Base-by-base conservation (phyloP, 2,888 invertebrate genomes). In the Tinea semifulvella region DNA sequence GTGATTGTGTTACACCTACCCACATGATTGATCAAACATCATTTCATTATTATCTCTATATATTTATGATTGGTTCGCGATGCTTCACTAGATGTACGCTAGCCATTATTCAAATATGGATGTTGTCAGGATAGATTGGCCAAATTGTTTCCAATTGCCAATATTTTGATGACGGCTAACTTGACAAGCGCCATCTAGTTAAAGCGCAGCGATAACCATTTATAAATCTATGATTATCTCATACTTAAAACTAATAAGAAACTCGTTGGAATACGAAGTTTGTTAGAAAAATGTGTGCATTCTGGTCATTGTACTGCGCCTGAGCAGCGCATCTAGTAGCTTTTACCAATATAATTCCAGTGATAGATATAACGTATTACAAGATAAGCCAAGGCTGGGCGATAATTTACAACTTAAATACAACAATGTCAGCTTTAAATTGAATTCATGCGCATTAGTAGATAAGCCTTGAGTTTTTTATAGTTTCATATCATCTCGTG, bases 281-380 rank as follows among this genome's bases (percentile, higher is more conserved):
- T 17, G 35, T 25, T 55, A 63, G 58, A 55, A 54, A 61, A 69
- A 68, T 65, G 80, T 80, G 80, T 77, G 72, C 66, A 63, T 70
- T 79, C 80, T 80, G 80, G 80, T 80, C 80, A 80, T 76, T 72
- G 61, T 57, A 65, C 65, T 65, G 62, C 60, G 61, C 58, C 53
- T 48, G 54, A 52, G 60, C 57, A 56, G 55, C 56, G 50, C 58
- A 61, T 61, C 63, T 57, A 8, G 22, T 22, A 22, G 22, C 22
- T 7, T 8, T 5, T 22, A 7, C 22, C 8, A 27, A 27, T 27
- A 27, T 7, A 27, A 27, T 27, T 11, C n/a, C 31, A 31, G 4
- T 31, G 6, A n/a, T 14, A 14, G 13, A 31, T 14, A n/a, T 14
- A 31, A 13, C 13, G 13, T 31, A 31, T 31, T 7, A 31, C 31